Base-by-base conservation (phyloP, 64 coral and sea anemone species). In the Cladopsammia gracilis region DNA sequence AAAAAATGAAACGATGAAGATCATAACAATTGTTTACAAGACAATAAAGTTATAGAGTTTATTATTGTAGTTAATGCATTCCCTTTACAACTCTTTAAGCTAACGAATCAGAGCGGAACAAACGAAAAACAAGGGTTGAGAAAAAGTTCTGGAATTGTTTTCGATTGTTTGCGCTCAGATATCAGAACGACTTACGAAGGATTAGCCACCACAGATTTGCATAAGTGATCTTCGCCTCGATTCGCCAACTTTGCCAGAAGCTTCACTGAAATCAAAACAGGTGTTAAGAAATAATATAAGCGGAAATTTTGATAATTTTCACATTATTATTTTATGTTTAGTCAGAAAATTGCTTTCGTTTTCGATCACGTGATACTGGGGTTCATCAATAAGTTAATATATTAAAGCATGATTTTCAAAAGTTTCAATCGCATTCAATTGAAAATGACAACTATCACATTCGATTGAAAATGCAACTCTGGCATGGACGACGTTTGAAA, bases 181-280 rank as follows among this genome's bases (percentile, higher is more conserved):
- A 47, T 48, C 13, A 11, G 19, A 2, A 4, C 7, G 16, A 10
- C 47, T 62, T 19, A 48, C 18, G 7, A 82, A 64, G 34, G 56
- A 20, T 82, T 19, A 64, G 26, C 75, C 48, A 22, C 14, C n/a
- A 12, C 3, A 26, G 25, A 65, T 68, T 67, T 67, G 45, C 80
- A 84, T 67, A 6, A 50, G 19, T 12, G n/a, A 67, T 50, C 18
- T 4, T 84, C 44, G 44, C 42, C 9, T 16, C 14, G 34, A 34
- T 34, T 34, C 34, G 34, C 34, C 34, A 34, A 34, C 20, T 62
- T 64, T 82, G 6, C 19, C 49, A 50, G 61, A 84, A 67, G 6
- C 23, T 50, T 67, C 80, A 68, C 10, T 47, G 64, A 84, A 67
- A 84, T 84, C 62, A 77, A 16, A 48, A 49, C 80, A 67, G 61